Percentiles rank a stretch among this genome's conserved stretches.
Evolutionary conservation across 2,797 vertebrate species (phyloP).

Genomic region (Varecia variegata): DNA sequence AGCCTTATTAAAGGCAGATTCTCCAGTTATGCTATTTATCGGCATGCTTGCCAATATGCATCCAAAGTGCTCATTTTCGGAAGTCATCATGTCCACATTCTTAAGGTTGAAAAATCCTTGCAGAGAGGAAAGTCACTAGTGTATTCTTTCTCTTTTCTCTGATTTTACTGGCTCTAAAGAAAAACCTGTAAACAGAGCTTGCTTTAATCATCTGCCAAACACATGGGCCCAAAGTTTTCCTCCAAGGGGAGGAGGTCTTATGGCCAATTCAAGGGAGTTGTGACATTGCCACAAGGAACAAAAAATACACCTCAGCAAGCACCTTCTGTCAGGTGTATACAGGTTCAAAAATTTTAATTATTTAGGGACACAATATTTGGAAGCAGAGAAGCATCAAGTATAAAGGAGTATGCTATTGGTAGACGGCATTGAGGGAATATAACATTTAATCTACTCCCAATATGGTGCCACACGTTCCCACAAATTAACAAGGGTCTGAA

Average conservation of each 20-base stretch:
- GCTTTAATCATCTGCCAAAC: constrained; percentile 79
- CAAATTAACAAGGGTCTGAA: constrained; percentile 19
- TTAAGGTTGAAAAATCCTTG: constrained; percentile 31
- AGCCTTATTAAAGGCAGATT: not conserved
- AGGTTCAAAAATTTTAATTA: not conserved
- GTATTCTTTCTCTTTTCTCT: constrained; percentile 24
- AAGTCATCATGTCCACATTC: not conserved
- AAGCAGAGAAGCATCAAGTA: not conserved
- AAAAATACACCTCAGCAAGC: constrained; percentile 1
- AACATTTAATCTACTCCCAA: not conserved
- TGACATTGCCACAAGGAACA: not conserved
- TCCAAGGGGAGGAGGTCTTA: not conserved
- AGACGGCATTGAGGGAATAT: not conserved
- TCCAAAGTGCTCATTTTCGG: not conserved
- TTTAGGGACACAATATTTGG: not conserved
- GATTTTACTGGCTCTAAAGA: constrained; percentile 76
- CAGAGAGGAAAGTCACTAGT: constrained; percentile 3
- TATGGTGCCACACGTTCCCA: not conserved
- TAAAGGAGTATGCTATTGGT: not conserved
- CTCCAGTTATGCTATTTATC: not conserved
- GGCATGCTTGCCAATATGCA: not conserved
- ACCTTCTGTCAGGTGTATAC: not conserved
- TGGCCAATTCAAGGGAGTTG: not conserved
- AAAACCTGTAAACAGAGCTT: constrained; percentile 77
- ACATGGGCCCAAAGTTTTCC: constrained; percentile 52